phyloP scores from a whole-genome alignment of 1,140 invertebrate species.

The Drosophila cardini region DNA sequence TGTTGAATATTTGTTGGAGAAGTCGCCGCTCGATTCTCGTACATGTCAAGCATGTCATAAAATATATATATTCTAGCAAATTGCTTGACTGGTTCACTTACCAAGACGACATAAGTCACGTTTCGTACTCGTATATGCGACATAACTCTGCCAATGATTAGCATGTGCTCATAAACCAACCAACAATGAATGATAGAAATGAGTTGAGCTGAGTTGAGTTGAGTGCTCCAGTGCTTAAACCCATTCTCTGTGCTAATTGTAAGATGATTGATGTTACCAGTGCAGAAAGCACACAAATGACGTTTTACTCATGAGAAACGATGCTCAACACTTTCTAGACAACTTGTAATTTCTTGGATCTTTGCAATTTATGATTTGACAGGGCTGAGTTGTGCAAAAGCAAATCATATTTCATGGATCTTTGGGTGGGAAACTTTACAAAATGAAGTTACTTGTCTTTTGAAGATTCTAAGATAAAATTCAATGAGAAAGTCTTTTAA shows the following conservation, averaged over 20 bases:
- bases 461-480: too few relatives aligned
- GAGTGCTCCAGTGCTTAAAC: background rate
- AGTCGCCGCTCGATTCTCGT: constrained; percentile 4
- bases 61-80: constrained; percentile 6
- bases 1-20: background rate
- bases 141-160: constrained; percentile 50
- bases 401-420: background rate
- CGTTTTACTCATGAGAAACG: constrained; percentile 22
- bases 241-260: constrained; percentile 39
- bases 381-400: background rate
- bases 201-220: background rate
- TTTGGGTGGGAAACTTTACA: too few relatives aligned
- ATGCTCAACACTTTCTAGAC: constrained; percentile 1
- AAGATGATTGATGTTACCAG: constrained; percentile 40
- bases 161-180: constrained; percentile 51
- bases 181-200: constrained; percentile 3
- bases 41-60: constrained; percentile 28
- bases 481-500: too few relatives aligned
- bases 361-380: background rate
- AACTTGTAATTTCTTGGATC: constrained; percentile 25
- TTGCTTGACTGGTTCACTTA: constrained; percentile 19
- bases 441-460: too few relatives aligned
- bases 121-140: constrained; percentile 47
- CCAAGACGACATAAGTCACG: constrained; percentile 57
- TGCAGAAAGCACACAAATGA: constrained; percentile 4